These are phyloP conservation scores for Agrochola circellaris DNA, from an alignment of 2,888 invertebrate genomes.

Conservation along the genomic window DNA sequence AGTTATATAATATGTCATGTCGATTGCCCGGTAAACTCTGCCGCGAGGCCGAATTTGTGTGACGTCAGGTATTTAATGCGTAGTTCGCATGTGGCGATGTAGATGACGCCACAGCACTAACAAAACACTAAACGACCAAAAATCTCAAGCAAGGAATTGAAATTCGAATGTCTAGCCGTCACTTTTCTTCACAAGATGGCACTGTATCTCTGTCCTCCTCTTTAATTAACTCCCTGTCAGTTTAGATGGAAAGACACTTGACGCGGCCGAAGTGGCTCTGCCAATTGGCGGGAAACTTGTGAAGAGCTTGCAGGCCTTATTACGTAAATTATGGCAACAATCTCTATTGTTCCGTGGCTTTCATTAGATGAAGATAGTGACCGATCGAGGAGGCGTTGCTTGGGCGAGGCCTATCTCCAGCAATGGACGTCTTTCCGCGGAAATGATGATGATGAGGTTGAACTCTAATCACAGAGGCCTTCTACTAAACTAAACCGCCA, in stretches of 20 bases:
- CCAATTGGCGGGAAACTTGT: constrained; percentile 83
- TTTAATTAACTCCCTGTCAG: constrained; percentile 81
- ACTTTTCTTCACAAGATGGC: constrained; percentile 42
- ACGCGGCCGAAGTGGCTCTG: constrained; percentile 80
- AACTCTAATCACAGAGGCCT: background rate
- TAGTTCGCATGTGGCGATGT: too few species aligned
- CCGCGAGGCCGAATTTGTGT: too few species aligned
- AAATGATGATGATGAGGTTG: background rate
- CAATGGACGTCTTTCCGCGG: too few species aligned
- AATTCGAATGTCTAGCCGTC: constrained; percentile 61
- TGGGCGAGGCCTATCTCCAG: too few species aligned
- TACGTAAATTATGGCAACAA: constrained; percentile 47
- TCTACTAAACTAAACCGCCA: background rate
- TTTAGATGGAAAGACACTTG: constrained; percentile 83
- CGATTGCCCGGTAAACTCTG: too few species aligned
- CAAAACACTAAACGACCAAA: constrained; percentile 30
- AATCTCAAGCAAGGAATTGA: constrained; percentile 64
- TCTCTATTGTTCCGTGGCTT: constrained; percentile 8
- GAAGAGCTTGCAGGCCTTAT: constrained; percentile 69
- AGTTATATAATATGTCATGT: too few species aligned
- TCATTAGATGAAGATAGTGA: background rate
- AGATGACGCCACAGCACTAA: constrained; percentile 16
- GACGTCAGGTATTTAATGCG: too few species aligned
- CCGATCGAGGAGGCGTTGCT: too few species aligned
- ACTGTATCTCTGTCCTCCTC: constrained; percentile 66